Base-by-base conservation (phyloP, 1,140 invertebrate species). In the Pogonomyrmex californicus region DNA sequence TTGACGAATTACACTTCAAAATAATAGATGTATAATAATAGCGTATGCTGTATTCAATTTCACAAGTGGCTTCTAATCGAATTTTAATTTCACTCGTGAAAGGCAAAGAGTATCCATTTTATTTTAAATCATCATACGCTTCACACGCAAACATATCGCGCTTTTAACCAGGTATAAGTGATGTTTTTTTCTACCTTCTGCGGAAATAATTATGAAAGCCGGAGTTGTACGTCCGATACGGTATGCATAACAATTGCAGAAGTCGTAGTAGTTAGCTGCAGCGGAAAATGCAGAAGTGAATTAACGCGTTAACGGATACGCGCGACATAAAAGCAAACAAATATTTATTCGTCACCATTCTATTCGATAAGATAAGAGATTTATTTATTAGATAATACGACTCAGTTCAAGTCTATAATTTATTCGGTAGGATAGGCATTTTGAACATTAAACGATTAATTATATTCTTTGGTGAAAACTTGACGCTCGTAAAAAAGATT, bases 161-260 rank as follows among this genome's bases (percentile, higher is more conserved):
- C n/a, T 68, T 70, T 70, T 81, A 68, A 68, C 36, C 41, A 81
- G 47, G 36, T 4, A 23, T 23, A 66, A 56, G 12, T 68, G 14
- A 23, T 51, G 14, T 62, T 60, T 58, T 68, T 44, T 77, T 77
- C 7, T 17, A 51, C 85, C 49, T 88, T 58, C 60, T 73, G 79
- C 82, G 73, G 89, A 90, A 90, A 78, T 76, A 82, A 81, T 90
- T 90, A 90, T 79, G 66, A 90, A 90, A 90, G 85, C 89, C 75
- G 44, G 44, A 12, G 17, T 49, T 87, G 89, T 85, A 66, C 49
- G 75, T 23, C 14, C 60, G 68, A 49, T 63, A 68, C 60, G 88
- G 89, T 58, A 90, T 89, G 89, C 88, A 90, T 90, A 89, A 68
- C 51, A 85, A 90, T 73, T 47, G 82, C 81, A 75, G 47, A 54